Percentiles rank a stretch among this genome's conserved stretches.
Evolutionary conservation across 2,797 vertebrate genomes (phyloP).

Genomic region (Melanotaenia pygmaea): DNA sequence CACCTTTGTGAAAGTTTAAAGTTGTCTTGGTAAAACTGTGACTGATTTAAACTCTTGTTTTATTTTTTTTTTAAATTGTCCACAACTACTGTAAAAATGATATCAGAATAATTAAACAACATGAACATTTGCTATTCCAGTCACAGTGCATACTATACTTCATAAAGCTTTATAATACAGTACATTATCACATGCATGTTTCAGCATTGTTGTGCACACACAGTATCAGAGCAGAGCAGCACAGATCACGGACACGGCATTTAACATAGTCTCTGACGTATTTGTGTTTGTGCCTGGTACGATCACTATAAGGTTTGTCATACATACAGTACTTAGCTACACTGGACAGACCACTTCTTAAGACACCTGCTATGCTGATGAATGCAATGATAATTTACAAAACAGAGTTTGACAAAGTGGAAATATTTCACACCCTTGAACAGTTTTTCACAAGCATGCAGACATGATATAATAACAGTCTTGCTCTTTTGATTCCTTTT

Average conservation of each 20-base stretch:
- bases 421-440: slow-evolving; percentile 51
- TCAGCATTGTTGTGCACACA: slow-evolving; percentile 69
- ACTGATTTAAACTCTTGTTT: slow-evolving; percentile 44
- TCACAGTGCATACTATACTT: slow-evolving; percentile 69
- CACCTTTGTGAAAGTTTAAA: slow-evolving; percentile 15
- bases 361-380: slow-evolving; percentile 68
- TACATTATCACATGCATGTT: slow-evolving; percentile 72
- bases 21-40: slow-evolving; percentile 2
- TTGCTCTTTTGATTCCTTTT: slow-evolving; percentile 52
- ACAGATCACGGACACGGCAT: slow-evolving; percentile 58
- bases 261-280: slow-evolving; percentile 45
- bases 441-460: slow-evolving; percentile 61
- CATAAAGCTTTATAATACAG: slow-evolving; percentile 63
- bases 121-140: slow-evolving; percentile 57
- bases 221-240: slow-evolving; percentile 53
- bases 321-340: slow-evolving; percentile 51
- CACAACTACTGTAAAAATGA: slow-evolving; percentile 79
- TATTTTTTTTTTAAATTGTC: slow-evolving; percentile 61
- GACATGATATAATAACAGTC: slow-evolving; percentile 64
- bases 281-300: slow-evolving; percentile 57
- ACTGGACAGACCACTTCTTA: slow-evolving; percentile 59
- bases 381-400: slow-evolving; percentile 47
- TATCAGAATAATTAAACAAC: slow-evolving; percentile 65
- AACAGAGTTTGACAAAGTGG: slow-evolving; percentile 49
- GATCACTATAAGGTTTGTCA: slow-evolving; percentile 38